Conservation (phyloP, 2,113 vertebrate genomes). For the Bubo blakistoni region DNA sequence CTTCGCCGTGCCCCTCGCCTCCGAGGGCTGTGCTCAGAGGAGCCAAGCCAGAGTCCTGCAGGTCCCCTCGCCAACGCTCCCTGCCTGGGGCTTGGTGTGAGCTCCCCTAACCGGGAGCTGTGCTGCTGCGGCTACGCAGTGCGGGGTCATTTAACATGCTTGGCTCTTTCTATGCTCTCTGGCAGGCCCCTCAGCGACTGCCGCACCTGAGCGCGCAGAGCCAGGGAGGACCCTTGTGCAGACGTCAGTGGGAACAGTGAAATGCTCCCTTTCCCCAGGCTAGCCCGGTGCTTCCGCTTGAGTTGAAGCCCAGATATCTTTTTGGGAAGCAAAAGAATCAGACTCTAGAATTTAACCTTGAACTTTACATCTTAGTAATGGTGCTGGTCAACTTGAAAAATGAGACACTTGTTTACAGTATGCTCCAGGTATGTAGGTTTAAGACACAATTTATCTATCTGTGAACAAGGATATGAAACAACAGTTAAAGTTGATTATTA, state of each 20-base stretch:
- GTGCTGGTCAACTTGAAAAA: neutral
- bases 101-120: neutral
- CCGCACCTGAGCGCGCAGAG: neutral
- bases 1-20: neutral
- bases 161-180: neutral
- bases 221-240: neutral
- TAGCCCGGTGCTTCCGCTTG: neutral
- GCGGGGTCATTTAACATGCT: neutral
- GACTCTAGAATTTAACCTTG: neutral
- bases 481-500: neutral
- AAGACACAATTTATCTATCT: neutral
- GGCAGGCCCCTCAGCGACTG: neutral
- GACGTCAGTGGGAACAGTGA: neutral
- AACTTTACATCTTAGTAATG: neutral
- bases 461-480: neutral
- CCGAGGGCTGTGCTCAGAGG: neutral
- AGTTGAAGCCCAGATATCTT: neutral
- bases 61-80: neutral
- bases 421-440: neutral
- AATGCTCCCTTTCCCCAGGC: neutral
- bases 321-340: neutral
- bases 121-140: accelerated
- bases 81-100: neutral
- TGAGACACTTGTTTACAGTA: neutral
- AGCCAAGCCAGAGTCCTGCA: neutral